Evolutionary conservation across 1,140 invertebrate genomes (phyloP).

Genomic region (Cataglyphis hispanica): DNA sequence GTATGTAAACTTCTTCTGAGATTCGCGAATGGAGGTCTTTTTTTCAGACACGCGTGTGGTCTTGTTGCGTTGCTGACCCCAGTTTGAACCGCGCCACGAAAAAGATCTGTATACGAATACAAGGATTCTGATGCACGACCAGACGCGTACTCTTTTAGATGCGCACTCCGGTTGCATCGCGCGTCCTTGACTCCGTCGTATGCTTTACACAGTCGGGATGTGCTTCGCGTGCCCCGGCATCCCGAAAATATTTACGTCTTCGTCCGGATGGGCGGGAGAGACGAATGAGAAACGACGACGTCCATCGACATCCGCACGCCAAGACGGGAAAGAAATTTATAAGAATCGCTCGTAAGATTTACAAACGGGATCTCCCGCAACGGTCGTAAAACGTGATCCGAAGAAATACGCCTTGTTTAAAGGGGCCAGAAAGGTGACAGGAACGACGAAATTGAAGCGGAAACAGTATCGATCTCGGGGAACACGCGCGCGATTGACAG

Average conservation of each 20-base stretch:
- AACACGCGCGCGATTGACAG: background rate
- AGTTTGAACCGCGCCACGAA: conserved; percentile 50
- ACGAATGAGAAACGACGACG: conserved; percentile 63
- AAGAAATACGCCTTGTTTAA: conserved; percentile 43
- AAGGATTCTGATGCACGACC: conserved; percentile 70
- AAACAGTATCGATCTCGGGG: background rate
- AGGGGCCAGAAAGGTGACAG: conserved; percentile 19
- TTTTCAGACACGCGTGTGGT: conserved; percentile 67
- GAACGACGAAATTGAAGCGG: conserved; percentile 43
- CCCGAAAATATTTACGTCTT: conserved; percentile 68
- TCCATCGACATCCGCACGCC: conserved; percentile 43
- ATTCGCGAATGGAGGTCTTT: background rate
- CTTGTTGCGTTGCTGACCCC: conserved; percentile 55
- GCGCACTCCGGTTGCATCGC: conserved; percentile 50
- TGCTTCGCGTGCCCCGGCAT: background rate
- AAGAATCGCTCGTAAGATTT: conserved; percentile 62
- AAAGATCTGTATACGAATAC: conserved; percentile 29
- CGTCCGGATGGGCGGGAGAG: background rate
- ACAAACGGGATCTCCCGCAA: conserved; percentile 53
- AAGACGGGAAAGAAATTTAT: conserved; percentile 66
- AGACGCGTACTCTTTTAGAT: conserved; percentile 54
- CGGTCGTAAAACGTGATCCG: conserved; percentile 59
- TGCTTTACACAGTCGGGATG: conserved; percentile 40
- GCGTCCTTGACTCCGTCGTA: background rate
- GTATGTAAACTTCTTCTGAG: conserved; percentile 3